Percentiles rank a stretch among this genome's conserved stretches.
phyloP scores from a whole-genome alignment of 2,113 vertebrate genomes.

The Chrysochloris asiatica region DNA sequence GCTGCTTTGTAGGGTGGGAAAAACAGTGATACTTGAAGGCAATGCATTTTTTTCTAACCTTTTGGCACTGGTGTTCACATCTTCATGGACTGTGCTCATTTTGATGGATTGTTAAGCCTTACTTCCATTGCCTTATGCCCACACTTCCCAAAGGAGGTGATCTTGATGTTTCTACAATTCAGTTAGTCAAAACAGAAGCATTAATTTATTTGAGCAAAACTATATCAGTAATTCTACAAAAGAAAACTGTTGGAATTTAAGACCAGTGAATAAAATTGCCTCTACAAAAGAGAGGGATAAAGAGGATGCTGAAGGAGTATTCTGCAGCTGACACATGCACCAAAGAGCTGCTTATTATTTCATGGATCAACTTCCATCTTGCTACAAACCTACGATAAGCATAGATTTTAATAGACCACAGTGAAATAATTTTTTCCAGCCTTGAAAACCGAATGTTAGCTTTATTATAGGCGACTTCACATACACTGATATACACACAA shows the following conservation, averaged over 20 bases:
- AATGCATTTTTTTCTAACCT: not conserved
- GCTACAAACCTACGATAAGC: not conserved
- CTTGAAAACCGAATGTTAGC: not conserved
- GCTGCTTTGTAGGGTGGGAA: not conserved
- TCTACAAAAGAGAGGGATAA: not conserved
- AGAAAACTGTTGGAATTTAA: not conserved
- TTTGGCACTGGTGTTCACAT: not conserved
- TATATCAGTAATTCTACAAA: not conserved
- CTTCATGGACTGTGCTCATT: not conserved
- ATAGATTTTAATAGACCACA: not conserved
- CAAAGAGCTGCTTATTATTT: not conserved
- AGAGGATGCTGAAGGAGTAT: not conserved
- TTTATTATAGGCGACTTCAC: not conserved
- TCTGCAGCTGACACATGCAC: not conserved
- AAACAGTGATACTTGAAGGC: not conserved
- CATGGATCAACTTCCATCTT: not conserved
- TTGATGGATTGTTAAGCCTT: not conserved
- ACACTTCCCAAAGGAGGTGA: not conserved
- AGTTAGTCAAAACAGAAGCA: not conserved
- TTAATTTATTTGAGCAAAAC: constrained; percentile 27
- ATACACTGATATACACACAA: not conserved
- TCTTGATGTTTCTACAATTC: not conserved
- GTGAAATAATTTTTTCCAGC: not conserved
- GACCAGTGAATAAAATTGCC: not conserved
- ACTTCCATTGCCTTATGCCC: not conserved